Base-by-base conservation (phyloP, 2,888 invertebrate genomes). In the Zhuqinia jingwanae region DNA sequence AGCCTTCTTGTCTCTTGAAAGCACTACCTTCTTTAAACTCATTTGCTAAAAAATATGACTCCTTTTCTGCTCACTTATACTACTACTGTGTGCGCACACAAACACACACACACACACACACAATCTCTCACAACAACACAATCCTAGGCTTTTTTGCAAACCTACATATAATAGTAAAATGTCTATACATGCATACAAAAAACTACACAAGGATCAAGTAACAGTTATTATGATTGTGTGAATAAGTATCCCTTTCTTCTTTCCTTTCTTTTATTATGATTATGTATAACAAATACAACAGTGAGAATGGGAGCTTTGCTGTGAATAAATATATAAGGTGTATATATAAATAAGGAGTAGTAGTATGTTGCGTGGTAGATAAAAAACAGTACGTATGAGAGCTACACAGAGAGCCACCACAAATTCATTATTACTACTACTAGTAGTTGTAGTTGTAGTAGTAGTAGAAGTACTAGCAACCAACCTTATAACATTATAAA, bases 1-100 rank as follows among this genome's bases (percentile, higher is more conserved):
- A 86, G 86, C 86, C 86, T 86, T 86, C 86, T n/a, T 86, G 76
- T 80, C 81, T 81, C 76, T 76, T 81, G 80, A 86, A 80, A 86
- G 86, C 86, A 83, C 73, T 78, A 20, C 47, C 83, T 83, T 76
- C 65, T 83, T 76, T 63, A 75, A 60, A 80, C 80, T 76, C 76
- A 86, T 86, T 86, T 76, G 86, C 86, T 86, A 86, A 86, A 86
- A 86, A 77, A 78, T 85, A 86, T 86, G 86, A 86, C 80, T 86
- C 81, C 86, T 86, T 86, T 85, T 85, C 68, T 80, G 65, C 30
- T 76, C 81, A 65, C 85, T 84, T 20, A 76, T 36, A 70, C 45
- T 70, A 25, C 73, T 53, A 50, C 76, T 30, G 76, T 76, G 30
- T 76, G 53, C 22, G 56, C 56, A 58, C 56, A 58, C 76, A 50